A percentile compares a stretch with the other conserved stretches of the same genome.
Conservation (phyloP, 2,888 invertebrate genomes). For the Gortyna flavago region DNA sequence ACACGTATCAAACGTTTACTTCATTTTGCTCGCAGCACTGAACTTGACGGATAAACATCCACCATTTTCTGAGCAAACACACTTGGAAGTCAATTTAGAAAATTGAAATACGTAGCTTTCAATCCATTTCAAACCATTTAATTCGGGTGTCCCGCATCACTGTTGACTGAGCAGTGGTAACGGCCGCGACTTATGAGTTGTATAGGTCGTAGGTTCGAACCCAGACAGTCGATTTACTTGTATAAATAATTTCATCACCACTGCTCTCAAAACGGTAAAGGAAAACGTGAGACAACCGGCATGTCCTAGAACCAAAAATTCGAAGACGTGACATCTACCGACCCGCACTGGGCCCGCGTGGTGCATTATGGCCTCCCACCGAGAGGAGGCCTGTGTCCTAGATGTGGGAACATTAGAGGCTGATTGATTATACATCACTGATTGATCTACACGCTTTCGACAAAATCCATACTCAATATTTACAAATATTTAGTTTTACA, state of each 20-base stretch:
- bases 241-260: too few species aligned
- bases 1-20: background rate
- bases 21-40: background rate
- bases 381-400: background rate
- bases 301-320: background rate
- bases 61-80: background rate
- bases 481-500: constrained; percentile 2
- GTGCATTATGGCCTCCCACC: background rate
- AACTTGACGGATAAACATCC: background rate
- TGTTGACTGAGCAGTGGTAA: background rate
- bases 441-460: background rate
- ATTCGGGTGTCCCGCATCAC: background rate
- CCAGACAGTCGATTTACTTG: too few species aligned
- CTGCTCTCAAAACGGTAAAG: too few species aligned
- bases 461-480: background rate
- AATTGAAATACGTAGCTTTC: constrained; percentile 4
- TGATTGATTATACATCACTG: background rate
- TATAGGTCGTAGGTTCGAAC: too few species aligned
- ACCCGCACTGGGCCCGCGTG: too few species aligned
- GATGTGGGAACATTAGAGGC: too few species aligned
- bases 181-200: too few species aligned
- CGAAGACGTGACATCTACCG: background rate
- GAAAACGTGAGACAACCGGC: too few species aligned
- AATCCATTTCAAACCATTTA: constrained; percentile 6
- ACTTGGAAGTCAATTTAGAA: constrained; percentile 5